These are phyloP conservation scores for Lethenteron camtschaticum DNA, from an alignment of 2,113 vertebrate genomes.

Conservation along the genomic window DNA sequence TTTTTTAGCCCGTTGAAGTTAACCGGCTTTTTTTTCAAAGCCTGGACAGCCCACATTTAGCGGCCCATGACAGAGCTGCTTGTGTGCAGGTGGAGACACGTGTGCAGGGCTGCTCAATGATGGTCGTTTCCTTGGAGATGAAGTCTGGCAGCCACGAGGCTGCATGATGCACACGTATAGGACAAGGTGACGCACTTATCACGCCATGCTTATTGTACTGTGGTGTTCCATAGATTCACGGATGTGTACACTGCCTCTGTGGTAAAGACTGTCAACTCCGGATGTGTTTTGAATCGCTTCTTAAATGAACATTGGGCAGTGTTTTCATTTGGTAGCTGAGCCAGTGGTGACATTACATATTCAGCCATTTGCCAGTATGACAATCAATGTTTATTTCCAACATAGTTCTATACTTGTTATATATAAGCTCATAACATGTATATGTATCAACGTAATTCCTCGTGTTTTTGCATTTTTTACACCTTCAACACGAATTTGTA, in stretches of 20 bases:
- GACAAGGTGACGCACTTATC: conserved; percentile 34
- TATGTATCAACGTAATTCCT: no score
- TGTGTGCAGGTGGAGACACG: conserved; percentile 43
- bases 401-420: no score
- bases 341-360: background rate
- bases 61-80: no score
- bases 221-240: background rate
- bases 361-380: no score
- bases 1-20: no score
- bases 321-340: background rate
- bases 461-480: no score
- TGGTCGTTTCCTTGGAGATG: conserved; percentile 76
- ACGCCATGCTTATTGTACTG: background rate
- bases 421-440: no score
- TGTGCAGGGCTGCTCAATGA: conserved; percentile 83
- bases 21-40: no score
- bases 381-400: no score
- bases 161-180: conserved; percentile 99
- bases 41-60: no score
- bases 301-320: background rate
- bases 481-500: no score
- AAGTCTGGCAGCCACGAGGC: conserved; percentile 85
- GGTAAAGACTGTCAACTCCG: background rate
- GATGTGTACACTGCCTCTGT: background rate
- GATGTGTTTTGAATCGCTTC: background rate